phyloP scores from a whole-genome alignment of 2,113 vertebrate genomes.

The Eublepharis macularius region DNA sequence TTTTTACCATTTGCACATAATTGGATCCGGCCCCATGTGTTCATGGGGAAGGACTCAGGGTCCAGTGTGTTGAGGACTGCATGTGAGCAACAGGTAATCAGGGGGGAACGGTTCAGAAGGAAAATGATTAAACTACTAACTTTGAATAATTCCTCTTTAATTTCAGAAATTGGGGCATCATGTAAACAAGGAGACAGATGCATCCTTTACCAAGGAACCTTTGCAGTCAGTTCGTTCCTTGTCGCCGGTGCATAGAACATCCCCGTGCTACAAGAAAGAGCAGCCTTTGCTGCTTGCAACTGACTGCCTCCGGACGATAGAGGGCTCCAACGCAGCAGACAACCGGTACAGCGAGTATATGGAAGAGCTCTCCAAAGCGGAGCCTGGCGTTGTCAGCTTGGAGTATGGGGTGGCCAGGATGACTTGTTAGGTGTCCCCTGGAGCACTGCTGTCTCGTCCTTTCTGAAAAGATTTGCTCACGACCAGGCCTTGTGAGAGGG shows the following conservation, averaged over 20 bases:
- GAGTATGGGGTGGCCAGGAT: slow-evolving; percentile 95
- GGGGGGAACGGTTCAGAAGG: not conserved
- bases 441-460: not conserved
- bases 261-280: slow-evolving; percentile 82
- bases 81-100: not conserved
- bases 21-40: not conserved
- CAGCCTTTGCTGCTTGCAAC: slow-evolving; percentile 70
- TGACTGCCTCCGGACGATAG: slow-evolving; percentile 85
- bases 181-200: slow-evolving; percentile 69
- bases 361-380: slow-evolving; percentile 84
- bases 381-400: slow-evolving; percentile 89
- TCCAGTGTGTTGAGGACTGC: no score
- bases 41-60: not conserved
- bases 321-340: slow-evolving; percentile 91
- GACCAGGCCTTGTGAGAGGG: slow-evolving; percentile 37
- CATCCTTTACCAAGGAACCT: slow-evolving; percentile 70
- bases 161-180: slow-evolving; percentile 85
- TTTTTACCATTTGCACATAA: no score
- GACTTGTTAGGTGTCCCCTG: slow-evolving; percentile 82
- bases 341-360: slow-evolving; percentile 87
- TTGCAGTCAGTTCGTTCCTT: slow-evolving; percentile 64
- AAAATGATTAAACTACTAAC: not conserved
- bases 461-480: slow-evolving; percentile 27
- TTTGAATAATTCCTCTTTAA: not conserved
- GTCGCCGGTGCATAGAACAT: slow-evolving; percentile 78